A percentile compares a stretch with the other conserved stretches of the same genome.
These are phyloP conservation scores for Drosophila falleni DNA, from an alignment of 2,888 invertebrate species.

Conservation along the genomic window DNA sequence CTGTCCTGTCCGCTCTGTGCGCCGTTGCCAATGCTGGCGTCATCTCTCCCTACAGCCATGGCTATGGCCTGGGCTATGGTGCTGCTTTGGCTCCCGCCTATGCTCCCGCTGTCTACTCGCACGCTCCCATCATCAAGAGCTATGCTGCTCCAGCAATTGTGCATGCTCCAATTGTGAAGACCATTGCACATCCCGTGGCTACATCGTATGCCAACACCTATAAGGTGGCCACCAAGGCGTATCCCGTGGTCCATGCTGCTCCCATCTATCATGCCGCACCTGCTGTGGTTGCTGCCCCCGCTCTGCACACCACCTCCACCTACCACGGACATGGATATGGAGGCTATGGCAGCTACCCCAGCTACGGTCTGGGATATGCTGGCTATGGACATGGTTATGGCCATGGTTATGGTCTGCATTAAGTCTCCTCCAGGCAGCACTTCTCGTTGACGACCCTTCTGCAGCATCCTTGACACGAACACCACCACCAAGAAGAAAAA, in stretches of 20 bases:
- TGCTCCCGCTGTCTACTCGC: constrained; percentile 77
- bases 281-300: constrained; percentile 76
- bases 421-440: constrained; percentile 32
- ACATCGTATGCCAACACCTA: constrained; percentile 85
- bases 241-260: constrained; percentile 81
- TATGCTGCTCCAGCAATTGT: constrained; percentile 80
- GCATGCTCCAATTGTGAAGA: constrained; percentile 79
- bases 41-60: constrained; percentile 77
- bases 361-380: constrained; percentile 72
- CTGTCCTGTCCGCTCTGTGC: constrained; percentile 85
- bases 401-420: constrained; percentile 74
- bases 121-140: constrained; percentile 79
- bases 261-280: constrained; percentile 78
- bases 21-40: constrained; percentile 85
- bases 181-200: constrained; percentile 81
- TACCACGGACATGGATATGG: constrained; percentile 76
- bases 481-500: constrained; percentile 8
- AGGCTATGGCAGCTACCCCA: constrained; percentile 64
- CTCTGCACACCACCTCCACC: constrained; percentile 81
- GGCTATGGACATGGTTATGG: constrained; percentile 67
- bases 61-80: constrained; percentile 77
- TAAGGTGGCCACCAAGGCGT: constrained; percentile 83
- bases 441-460: constrained; percentile 49
- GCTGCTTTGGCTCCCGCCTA: constrained; percentile 74
- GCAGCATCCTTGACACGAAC: constrained; percentile 11